phyloP scores from a whole-genome alignment of 2,888 invertebrate species.

The Sisyra terminalis region DNA sequence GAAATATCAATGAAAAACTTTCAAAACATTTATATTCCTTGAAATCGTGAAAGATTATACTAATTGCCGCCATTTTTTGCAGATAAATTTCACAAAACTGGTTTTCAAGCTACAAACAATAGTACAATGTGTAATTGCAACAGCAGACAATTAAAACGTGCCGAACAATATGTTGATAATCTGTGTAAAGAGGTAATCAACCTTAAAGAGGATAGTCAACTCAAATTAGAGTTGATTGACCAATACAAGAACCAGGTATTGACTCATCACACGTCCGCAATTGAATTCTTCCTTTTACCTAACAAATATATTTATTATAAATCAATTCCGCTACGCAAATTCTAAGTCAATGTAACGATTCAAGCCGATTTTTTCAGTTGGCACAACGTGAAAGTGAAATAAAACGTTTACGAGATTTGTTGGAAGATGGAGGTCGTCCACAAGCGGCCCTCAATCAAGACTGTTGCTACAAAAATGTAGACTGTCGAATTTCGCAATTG shows the following conservation, averaged over 20 bases:
- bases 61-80: neutral
- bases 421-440: conserved; percentile 58
- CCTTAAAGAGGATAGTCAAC: conserved; percentile 24
- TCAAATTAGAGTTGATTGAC: conserved; percentile 22
- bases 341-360: neutral
- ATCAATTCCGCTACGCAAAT: neutral
- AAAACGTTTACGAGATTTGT: conserved; percentile 42
- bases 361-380: conserved; percentile 14
- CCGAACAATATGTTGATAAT: conserved; percentile 21
- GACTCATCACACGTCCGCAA: neutral
- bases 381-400: conserved; percentile 51
- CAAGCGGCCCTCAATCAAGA: conserved; percentile 43
- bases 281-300: conserved; percentile 8
- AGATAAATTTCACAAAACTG: neutral
- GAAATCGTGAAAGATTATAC: neutral
- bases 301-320: neutral
- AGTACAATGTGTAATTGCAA: neutral
- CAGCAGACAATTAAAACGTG: neutral
- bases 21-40: neutral
- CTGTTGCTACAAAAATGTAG: conserved; percentile 41
- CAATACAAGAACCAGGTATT: conserved; percentile 27
- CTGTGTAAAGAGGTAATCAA: conserved; percentile 27
- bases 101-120: neutral
- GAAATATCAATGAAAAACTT: no score
- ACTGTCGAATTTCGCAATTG: conserved; percentile 26